Evolutionary conservation across 2,888 invertebrate species (phyloP), one percentile per base, ranked within the genome.

Genomic region (Brachycybe producta): DNA sequence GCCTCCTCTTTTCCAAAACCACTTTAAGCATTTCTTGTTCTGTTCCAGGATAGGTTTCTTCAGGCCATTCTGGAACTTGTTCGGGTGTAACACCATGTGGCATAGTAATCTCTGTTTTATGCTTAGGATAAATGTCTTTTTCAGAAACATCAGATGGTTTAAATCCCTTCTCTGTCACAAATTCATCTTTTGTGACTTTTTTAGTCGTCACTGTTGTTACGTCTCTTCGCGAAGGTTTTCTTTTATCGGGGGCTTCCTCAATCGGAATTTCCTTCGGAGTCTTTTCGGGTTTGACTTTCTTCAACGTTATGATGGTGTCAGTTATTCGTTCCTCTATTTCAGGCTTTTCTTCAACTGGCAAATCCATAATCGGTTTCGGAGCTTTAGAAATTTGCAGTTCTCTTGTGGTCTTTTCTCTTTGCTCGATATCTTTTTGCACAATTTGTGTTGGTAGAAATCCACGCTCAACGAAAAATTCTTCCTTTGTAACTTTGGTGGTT

Each of bases 181-280:
- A 21, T 30, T 34, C 45, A 35, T 52, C 35, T 17, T 41, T 36
- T 27, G 49, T 26, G 17, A 51, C 53, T 34, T 51, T 53, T 19
- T 42, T 40, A 17, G 44, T 26, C 15, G 49, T 43, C 15, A 49
- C 52, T 48, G 41, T 39, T 15, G 30, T 45, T 36, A 46, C 28
- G 21, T 53, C 17, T n/a, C 32, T 30, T 19, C n/a, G n/a, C n/a
- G n/a, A n/a, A 32, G 11, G 32, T 13, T 13, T 32, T n/a, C 11
- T n/a, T 11, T 69, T 64, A n/a, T 69, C 62, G 52, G 64, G 62
- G 42, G 71, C 59, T 54, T 73, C 73, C 52, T 70, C 52, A 23
- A 52, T 26, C 2, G 41, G 45, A 13, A 32, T 27, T 27, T 5
- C 42, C 27, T 26, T 32, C 11, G 11, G 11, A n/a, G 32, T 32